Evolutionary conservation across 2,113 vertebrate genomes (phyloP), one percentile per base, ranked within the genome.

Genomic region (Myotis davidii): DNA sequence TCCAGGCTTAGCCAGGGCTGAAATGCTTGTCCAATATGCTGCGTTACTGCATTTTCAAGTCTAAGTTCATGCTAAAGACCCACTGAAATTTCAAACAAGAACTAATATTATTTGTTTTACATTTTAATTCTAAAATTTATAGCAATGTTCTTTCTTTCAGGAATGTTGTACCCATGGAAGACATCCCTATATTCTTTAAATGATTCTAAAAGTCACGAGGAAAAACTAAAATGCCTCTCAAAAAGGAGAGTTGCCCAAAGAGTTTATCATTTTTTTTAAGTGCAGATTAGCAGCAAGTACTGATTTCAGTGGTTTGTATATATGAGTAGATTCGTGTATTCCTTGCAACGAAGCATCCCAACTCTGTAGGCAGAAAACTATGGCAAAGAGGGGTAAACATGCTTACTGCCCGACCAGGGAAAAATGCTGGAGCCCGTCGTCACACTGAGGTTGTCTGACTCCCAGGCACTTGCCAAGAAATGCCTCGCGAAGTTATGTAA

Each of bases 21-120:
- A 95, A 97, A 89, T 86, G 67, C 88, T 90, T 76, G 88, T 83
- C 77, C 50, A 65, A 48, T 9, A n/a, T 59, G 64, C 82, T 85
- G 61, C 83, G 37, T 86, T 85, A 86, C 72, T 77, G n/a, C n/a
- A 21, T 64, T 92, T 89, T 85, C 59, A 48, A 79, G 78, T 50
- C 61, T 54, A 91, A 82, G 64, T 59, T 92, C 85, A 83, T 34
- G 29, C 6, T 74, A 42, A 83, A 85, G 42, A 83, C 18, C 74
- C 73, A 89, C 76, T 72, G 69, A 88, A 88, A 39, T 85, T 76
- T 90, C 50, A 92, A 34, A 34, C 4, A 16, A 94, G 59, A 87
- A 67, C 48, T 16, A 67, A 92, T 90, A 77, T 16, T 27, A 79
- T 18, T 3, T 45, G 29, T 21, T 82, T 95, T 78, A 48, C 10